These are phyloP conservation scores for Papilio polyxenes DNA, from an alignment of 1,140 invertebrate species.

Conservation along the genomic window DNA sequence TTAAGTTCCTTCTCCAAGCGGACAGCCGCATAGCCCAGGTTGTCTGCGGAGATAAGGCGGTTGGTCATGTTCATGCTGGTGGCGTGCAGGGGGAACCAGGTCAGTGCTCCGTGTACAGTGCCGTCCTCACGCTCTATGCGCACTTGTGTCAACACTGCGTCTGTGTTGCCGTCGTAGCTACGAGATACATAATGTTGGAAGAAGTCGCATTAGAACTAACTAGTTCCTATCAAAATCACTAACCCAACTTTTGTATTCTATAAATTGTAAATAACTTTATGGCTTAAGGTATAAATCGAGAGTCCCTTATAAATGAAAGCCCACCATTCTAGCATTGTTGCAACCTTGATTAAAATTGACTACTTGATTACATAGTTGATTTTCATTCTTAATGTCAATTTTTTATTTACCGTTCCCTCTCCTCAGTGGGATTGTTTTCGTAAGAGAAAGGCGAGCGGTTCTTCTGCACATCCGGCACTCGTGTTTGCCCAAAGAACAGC, in stretches of 20 bases:
- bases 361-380: not conserved
- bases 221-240: too few species aligned
- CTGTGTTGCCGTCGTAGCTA: constrained; percentile 89
- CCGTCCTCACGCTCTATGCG: constrained; percentile 86
- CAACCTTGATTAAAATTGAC: too few species aligned
- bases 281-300: too few species aligned
- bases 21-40: constrained; percentile 93
- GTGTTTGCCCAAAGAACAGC: constrained; percentile 85
- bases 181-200: not conserved
- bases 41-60: constrained; percentile 94
- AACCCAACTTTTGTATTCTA: too few species aligned
- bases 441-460: constrained; percentile 95
- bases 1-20: constrained; percentile 90
- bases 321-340: too few species aligned
- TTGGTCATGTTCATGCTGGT: constrained; percentile 98
- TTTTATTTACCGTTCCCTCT: constrained; percentile 85
- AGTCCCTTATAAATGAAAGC: too few species aligned
- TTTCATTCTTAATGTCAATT: not conserved
- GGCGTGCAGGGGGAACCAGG: constrained; percentile 96
- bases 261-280: too few species aligned
- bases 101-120: constrained; percentile 86
- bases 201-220: not conserved
- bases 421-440: constrained; percentile 89
- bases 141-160: constrained; percentile 91
- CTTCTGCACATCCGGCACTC: constrained; percentile 89